Base-by-base conservation (phyloP, 2,888 invertebrate genomes). In the Melolontha melolontha region DNA sequence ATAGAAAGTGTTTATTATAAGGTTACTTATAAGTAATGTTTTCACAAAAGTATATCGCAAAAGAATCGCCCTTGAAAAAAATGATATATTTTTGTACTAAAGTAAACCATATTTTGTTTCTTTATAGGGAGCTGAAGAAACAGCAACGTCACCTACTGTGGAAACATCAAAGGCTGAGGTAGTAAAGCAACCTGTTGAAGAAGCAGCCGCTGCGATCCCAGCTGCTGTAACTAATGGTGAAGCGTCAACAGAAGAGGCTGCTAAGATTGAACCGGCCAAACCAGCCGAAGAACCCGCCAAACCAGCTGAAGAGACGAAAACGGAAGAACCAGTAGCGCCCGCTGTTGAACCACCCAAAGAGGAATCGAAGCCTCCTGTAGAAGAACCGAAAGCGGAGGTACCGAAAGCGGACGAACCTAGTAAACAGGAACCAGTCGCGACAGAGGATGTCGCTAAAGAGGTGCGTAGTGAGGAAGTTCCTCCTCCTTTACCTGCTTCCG, bases 401-500 rank as follows among this genome's bases (percentile, higher is more conserved):
- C 51, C 73, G 44, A 69, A 68, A 70, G 62, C 57, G 29, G 69
- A 71, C 41, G 68, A 44, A 55, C 59, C 67, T 14, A 68, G 65
- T 50, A 64, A 59, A 44, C 50, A 34, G 39, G 72, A 71, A 68
- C 72, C 75, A 57, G 73, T 72, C 68, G 75, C 73, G 50, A 74
- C 75, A 68, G 75, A 76, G 70, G 78, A 79, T 73, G 71, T 74
- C 72, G 77, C 76, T 76, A 83, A 83, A 82, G 84, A 84, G 84
- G 87, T 87, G 88, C 86, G 86, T 87, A 87, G 84, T 85, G 88
- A 89, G 82, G 85, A 88, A 83, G 82, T 86, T 81, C 91, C 91
- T 83, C 91, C 91, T 81, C 90, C 91, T 77, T 88, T 91, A 80
- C 91, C 91, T 75, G 87, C 89, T 81, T 90, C 89, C 81, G 90